Conservation (phyloP, 1,140 invertebrate genomes). For the Arctopsyche grandis region DNA sequence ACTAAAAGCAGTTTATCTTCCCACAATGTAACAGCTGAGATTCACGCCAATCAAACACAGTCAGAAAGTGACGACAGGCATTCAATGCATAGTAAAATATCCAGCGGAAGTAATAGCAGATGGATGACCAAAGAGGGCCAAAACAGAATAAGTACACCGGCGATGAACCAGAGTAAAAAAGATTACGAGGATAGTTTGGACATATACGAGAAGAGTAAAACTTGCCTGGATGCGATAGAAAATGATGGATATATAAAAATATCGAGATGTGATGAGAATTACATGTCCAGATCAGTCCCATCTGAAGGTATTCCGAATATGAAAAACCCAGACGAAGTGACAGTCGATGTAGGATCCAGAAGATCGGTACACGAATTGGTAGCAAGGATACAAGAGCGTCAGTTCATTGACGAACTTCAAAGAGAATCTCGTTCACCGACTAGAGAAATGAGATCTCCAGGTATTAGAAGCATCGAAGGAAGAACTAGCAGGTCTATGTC, state of each 20-base stretch:
- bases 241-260: constrained; percentile 65
- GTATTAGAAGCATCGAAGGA: constrained; percentile 39
- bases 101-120: constrained; percentile 3
- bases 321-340: not conserved
- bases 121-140: not conserved
- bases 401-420: constrained; percentile 55
- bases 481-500: constrained; percentile 47
- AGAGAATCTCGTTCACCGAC: constrained; percentile 46
- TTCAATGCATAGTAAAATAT: constrained; percentile 47
- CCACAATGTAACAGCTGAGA: constrained; percentile 64
- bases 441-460: constrained; percentile 46
- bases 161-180: not conserved
- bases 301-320: not conserved
- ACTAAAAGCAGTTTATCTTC: constrained; percentile 58
- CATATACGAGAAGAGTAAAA: constrained; percentile 50
- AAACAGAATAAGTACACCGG: constrained; percentile 1
- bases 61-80: constrained; percentile 52
- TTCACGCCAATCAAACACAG: constrained; percentile 56
- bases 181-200: not conserved
- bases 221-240: constrained; percentile 61
- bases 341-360: constrained; percentile 56
- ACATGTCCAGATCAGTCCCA: not conserved
- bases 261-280: constrained; percentile 53
- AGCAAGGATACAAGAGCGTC: constrained; percentile 67
- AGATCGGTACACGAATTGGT: constrained; percentile 71